A percentile compares a stretch with the other conserved stretches of the same genome.
Evolutionary conservation across 1,140 invertebrate species (phyloP).

Genomic region (Akabosia matsudoensis): DNA sequence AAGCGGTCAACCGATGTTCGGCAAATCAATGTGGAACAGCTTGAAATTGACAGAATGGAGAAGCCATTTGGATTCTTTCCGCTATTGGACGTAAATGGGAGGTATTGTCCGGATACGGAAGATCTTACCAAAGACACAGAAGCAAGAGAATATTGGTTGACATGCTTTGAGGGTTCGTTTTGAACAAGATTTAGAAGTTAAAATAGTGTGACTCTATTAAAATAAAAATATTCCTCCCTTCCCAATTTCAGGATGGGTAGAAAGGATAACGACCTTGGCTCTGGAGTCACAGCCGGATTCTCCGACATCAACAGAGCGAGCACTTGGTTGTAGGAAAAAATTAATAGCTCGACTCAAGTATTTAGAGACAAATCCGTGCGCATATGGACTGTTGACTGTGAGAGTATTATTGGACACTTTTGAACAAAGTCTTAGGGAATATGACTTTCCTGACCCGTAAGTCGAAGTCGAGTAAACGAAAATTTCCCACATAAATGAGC

Average conservation of each 20-base stretch:
- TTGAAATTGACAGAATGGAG: constrained; percentile 68
- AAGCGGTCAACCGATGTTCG: constrained; percentile 5
- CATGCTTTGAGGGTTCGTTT: constrained; percentile 80
- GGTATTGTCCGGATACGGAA: constrained; percentile 83
- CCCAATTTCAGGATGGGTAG: constrained; percentile 35
- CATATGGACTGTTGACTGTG: constrained; percentile 81
- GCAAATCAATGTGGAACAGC: constrained; percentile 56
- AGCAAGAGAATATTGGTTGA: constrained; percentile 87
- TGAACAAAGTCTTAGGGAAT: constrained; percentile 83
- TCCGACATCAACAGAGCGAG: constrained; percentile 70
- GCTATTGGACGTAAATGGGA: constrained; percentile 59
- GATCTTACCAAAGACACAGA: constrained; percentile 79
- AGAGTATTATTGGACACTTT: constrained; percentile 85
- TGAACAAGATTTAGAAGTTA: constrained; percentile 19
- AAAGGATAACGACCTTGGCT: constrained; percentile 54
- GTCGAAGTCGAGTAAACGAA: too few relatives aligned
- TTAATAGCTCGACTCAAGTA: constrained; percentile 76
- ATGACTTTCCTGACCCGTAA: constrained; percentile 86
- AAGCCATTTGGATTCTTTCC: constrained; percentile 63
- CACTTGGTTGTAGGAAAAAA: constrained; percentile 75
- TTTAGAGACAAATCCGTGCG: constrained; percentile 73
- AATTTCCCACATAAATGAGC: not conserved
- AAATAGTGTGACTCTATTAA: constrained; percentile 19
- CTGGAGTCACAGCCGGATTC: constrained; percentile 70
- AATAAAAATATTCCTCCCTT: not conserved